A percentile compares a stretch with the other conserved stretches of the same genome.
These are phyloP conservation scores for Caenorhabditis remanei DNA, from an alignment of 1,140 invertebrate species.

Conservation along the genomic window DNA sequence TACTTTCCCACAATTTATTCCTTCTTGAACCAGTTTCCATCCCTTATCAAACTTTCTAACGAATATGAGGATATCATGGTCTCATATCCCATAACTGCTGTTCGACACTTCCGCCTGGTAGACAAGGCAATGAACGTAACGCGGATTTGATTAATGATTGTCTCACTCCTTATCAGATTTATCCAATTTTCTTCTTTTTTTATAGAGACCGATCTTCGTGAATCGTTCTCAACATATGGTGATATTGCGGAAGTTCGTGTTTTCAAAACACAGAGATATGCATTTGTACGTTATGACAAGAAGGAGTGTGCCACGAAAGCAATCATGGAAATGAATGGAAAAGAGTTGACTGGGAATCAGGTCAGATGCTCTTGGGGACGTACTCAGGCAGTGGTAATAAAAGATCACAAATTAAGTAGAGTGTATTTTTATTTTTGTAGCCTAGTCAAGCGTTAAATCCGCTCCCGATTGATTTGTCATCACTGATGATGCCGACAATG, in stretches of 20 bases:
- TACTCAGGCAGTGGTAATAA: constrained; percentile 64
- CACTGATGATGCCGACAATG: constrained; percentile 47
- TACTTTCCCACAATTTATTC: constrained; percentile 8
- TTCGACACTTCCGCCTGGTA: constrained; percentile 9
- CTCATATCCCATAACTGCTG: constrained; percentile 24
- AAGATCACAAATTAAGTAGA: not conserved
- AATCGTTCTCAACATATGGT: constrained; percentile 93
- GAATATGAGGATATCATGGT: constrained; percentile 57
- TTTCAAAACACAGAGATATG: constrained; percentile 99
- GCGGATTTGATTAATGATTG: constrained; percentile 55
- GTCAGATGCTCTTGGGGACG: constrained; percentile 97
- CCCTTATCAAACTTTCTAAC: constrained; percentile 40
- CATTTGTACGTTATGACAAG: constrained; percentile 96
- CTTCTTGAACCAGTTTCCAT: not conserved
- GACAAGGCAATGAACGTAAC: constrained; percentile 7
- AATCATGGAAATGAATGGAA: constrained; percentile 96
- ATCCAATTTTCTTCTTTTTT: constrained; percentile 32
- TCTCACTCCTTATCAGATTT: not conserved
- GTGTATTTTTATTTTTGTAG: constrained; percentile 1
- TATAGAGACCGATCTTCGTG: constrained; percentile 92
- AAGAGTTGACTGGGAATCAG: constrained; percentile 92
- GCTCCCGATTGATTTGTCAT: constrained; percentile 52
- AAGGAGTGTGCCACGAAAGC: constrained; percentile 97
- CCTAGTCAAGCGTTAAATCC: constrained; percentile 52
- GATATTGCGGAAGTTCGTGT: constrained; percentile 96